These are phyloP conservation scores for Brachionichthys hirsutus DNA, from an alignment of 2,113 vertebrate genomes.

Conservation along the genomic window DNA sequence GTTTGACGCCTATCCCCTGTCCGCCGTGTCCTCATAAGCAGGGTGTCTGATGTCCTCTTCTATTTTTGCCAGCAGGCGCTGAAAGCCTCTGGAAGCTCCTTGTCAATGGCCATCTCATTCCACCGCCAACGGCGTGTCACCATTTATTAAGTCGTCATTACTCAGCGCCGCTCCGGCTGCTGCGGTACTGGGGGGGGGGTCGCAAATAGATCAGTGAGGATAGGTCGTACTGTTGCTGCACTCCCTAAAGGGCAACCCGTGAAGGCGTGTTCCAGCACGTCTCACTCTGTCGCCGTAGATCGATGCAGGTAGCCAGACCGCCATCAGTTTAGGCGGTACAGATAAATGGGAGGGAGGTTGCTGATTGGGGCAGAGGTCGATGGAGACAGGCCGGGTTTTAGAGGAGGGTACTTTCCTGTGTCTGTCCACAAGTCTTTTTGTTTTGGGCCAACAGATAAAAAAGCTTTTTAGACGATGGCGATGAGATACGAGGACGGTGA, in stretches of 20 bases:
- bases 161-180: slow-evolving; percentile 53
- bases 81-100: slow-evolving; percentile 73
- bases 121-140: slow-evolving; percentile 63
- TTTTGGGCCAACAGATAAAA: slow-evolving; percentile 77
- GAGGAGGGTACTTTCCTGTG: slow-evolving; percentile 40
- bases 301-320: slow-evolving; percentile 53
- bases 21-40: slow-evolving; percentile 54
- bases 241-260: slow-evolving; percentile 59
- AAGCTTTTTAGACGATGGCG: slow-evolving; percentile 64
- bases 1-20: slow-evolving; percentile 49
- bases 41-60: slow-evolving; percentile 66
- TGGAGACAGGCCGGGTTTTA: slow-evolving; percentile 30
- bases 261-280: slow-evolving; percentile 56
- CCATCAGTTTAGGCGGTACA: slow-evolving; percentile 55
- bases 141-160: slow-evolving; percentile 80
- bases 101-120: slow-evolving; percentile 75
- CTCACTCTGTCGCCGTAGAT: slow-evolving; percentile 49
- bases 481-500: slow-evolving; percentile 55
- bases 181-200: slow-evolving; percentile 35
- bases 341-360: slow-evolving; percentile 48
- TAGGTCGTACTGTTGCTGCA: slow-evolving; percentile 64
- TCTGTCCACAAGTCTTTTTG: slow-evolving; percentile 66
- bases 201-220: slow-evolving; percentile 65
- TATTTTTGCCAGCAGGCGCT: slow-evolving; percentile 76
- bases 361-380: slow-evolving; percentile 40